Conservation (phyloP, 1,140 invertebrate species). For the Andricus grossulariae region DNA sequence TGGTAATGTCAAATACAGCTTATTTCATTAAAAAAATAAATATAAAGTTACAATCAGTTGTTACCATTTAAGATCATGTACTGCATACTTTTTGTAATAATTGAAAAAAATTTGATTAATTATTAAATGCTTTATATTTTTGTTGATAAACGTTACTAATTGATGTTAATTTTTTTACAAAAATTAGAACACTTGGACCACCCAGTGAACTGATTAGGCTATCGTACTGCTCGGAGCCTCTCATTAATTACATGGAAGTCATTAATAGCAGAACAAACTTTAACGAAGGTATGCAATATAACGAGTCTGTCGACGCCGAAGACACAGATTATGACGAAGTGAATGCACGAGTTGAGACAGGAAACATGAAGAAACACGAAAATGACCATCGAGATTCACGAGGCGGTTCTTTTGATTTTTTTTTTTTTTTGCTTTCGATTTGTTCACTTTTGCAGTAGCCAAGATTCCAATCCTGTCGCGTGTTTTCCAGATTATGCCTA, state of each 20-base stretch:
- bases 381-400: not conserved
- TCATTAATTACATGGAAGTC: constrained; percentile 4
- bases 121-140: too few species aligned
- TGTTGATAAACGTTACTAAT: too few species aligned
- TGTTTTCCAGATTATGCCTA: constrained; percentile 18
- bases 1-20: too few species aligned
- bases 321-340: not conserved
- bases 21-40: too few species aligned
- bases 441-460: not conserved
- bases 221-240: not conserved
- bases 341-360: not conserved
- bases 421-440: too few species aligned
- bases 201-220: not conserved
- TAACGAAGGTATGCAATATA: not conserved
- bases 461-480: constrained; percentile 9
- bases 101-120: too few species aligned
- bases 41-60: too few species aligned
- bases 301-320: not conserved
- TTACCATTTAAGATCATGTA: too few species aligned
- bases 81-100: too few species aligned
- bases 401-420: not conserved
- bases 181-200: not conserved
- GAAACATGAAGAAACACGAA: not conserved
- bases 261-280: not conserved
- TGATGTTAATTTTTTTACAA: not conserved